Base-by-base conservation (phyloP, 2,797 vertebrate species). In the Salmo trutta region DNA sequence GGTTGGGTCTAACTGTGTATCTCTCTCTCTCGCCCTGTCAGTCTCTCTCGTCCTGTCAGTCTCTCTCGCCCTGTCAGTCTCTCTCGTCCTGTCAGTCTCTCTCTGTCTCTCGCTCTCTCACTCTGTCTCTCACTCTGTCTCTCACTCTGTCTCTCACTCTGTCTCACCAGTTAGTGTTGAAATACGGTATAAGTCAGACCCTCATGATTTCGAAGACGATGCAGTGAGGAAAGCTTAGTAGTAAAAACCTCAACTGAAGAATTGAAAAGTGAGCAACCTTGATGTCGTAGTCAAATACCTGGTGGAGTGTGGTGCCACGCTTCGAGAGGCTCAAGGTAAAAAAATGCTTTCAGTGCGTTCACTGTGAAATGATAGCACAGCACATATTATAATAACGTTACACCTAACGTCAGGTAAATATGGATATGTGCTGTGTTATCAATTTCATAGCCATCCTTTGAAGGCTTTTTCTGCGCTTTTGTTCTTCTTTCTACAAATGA, bases 341-440 rank as follows among this genome's bases (percentile, higher is more conserved):
- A 91, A 92, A 92, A 73, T 88, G 90, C 89, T 90, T 92, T 87
- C 89, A 87, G 67, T 83, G 87, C 84, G 71, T 86, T 90, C 83
- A 87, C 82, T 76, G 86, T 27, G 76, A 91, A 92, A 89, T 75
- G 80, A 91, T 81, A 89, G 87, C 88, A 29, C 91, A 91, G 91
- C 91, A 93, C 82, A 89, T 91, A 91, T 91, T 92, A 77, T 91
- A 91, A 92, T 89, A 83, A 83, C 83, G 87, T 90, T 51, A 86
- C 76, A 82, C 88, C 86, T 83, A 81, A 84, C 82, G 86, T 91
- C 89, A 91, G 90, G 88, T 90, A 84, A 88, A 90, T 83, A 90
- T 83, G 86, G 88, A 90, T 90, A 88, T 88, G 84, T 89, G 92
- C 91, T 91, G 87, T 83, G 89, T 85, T 89, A 89, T 90, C 90